Base-by-base conservation (phyloP, 2,113 vertebrate species). In the Stegastes partitus region DNA sequence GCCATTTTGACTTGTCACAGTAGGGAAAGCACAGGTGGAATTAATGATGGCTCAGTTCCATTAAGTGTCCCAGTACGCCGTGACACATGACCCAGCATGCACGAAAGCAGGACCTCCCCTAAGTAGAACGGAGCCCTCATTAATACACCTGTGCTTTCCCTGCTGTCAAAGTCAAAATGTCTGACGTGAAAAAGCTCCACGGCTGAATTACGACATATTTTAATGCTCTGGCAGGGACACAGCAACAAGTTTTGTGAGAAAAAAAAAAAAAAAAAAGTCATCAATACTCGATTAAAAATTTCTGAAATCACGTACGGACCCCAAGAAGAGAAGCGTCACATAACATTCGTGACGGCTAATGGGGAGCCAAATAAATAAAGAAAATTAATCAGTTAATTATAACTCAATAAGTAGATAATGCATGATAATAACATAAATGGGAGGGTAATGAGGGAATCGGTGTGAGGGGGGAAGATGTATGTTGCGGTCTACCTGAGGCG, bases 401-500 rank as follows among this genome's bases (percentile, higher is more conserved):
- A 4, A 16, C 11, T 26, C 42, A 44, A 34, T 68, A 11, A 34
- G 34, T 39, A 37, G 15, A 55, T 51, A 23, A 34, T 47, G 28
- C n/a, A 28, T 4, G 55, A 19, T 39, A n/a, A 74, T 25, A n/a
- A 21, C 4, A 45, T 18, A 7, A 62, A 28, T 28, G 44, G 23
- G 12, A 23, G 14, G 47, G 16, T 12, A 28, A 4, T 51, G 25
- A 19, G 11, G 21, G 22, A 44, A 37, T 51, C 26, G 31, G 31
- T 34, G 55, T 22, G 25, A 19, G 31, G 18, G 14, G 14, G 26
- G 23, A 16, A 25, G 55, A 22, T 4, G 19, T 45, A 2, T 71
- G 39, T 61, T 6, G 3, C 3, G 42, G 51, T 92, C 91, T 92
- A 99, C 98, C 98, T 95, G 98, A 99, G 74, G 98, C 98, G 86